Evolutionary conservation across 2,113 vertebrate species (phyloP), one percentile per base, ranked within the genome.

Genomic region (Platysteira castanea): DNA sequence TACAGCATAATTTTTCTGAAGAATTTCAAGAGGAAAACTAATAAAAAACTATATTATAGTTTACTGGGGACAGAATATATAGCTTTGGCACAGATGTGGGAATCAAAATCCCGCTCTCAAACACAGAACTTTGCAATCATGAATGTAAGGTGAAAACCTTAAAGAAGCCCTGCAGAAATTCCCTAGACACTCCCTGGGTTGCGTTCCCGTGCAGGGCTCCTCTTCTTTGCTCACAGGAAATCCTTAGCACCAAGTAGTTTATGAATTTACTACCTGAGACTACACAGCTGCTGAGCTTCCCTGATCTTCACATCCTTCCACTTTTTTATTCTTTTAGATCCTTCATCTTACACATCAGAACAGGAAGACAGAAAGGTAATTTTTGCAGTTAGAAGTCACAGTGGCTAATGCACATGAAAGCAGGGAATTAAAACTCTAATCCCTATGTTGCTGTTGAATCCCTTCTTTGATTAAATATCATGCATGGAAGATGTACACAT

Each of bases 391-490:
- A 63, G 35, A 91, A 67, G 11, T 35, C 64, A 12, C 31, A 73
- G 26, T 52, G 46, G 33, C 13, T 83, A 63, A 67, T 63, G 47
- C 33, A 81, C 10, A 15, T 35, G 27, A 94, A 91, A 89, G 39
- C 30, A 67, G 59, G 26, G 73, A 90, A 93, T 59, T 95, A 94
- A 85, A 78, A 73, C 76, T 87, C n/a, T 39, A 22, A 42, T 96
- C 85, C 71, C 80, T 82, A 10, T 37, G 49, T 89, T 90, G 54
- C 69, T 95, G 28, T 91, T 94, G 95, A 97, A 97, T 73, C 39
- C 31, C 52, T 87, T 89, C 41, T 97, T 96, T 83, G 84, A 97
- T 96, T 97, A 97, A 97, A 91, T 71, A 76, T 42, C 92, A 96
- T 5, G 30, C 97, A 95, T 73, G 31, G 94, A 90, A 96, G 60